Base-by-base conservation (phyloP, 2,888 invertebrate genomes). In the Cacoxenus indagator region DNA sequence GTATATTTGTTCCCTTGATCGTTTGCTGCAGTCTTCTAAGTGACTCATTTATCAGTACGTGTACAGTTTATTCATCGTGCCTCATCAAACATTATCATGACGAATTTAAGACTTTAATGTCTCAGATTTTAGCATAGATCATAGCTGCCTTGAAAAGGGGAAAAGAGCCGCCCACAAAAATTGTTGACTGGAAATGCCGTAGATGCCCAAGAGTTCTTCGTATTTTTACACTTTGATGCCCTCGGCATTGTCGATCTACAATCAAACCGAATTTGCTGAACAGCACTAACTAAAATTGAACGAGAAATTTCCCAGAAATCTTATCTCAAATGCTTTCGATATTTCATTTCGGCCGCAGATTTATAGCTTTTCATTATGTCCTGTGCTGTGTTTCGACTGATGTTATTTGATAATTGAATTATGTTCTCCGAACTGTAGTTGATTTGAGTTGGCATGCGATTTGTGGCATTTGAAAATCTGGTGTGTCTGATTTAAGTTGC, bases 101-200 rank as follows among this genome's bases (percentile, higher is more conserved):
- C 24, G 59, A 59, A 59, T 59, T 59, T 59, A 59, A 59, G 59
- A 59, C 19, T 24, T 31, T 59, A 59, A 31, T 31, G 59, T 31
- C 14, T 37, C n/a, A 59, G 59, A 31, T 59, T 59, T 59, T 59
- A 59, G 59, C 37, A 27, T 55, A 19, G n/a, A 51, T 5, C 17
- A 9, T 22, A n/a, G 54, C 54, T 17, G 45, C 45, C 45, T 62
- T 62, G 61, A 62, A 45, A 62, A 62, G 61, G 37, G 61, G 43
- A 62, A 43, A 17, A 19, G 61, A 19, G 29, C 61, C 61, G 61
- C 61, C 61, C 61, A n/a, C 43, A 43, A 43, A 61, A 45, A 45
- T 62, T 62, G 61, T 14, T 14, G 43, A 19, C n/a, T 43, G 11
- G 22, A 62, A 62, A 45, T 62, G 45, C 43, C 61, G 43, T 45